phyloP scores from a whole-genome alignment of 2,113 vertebrate genomes.

The Symphodus melops region DNA sequence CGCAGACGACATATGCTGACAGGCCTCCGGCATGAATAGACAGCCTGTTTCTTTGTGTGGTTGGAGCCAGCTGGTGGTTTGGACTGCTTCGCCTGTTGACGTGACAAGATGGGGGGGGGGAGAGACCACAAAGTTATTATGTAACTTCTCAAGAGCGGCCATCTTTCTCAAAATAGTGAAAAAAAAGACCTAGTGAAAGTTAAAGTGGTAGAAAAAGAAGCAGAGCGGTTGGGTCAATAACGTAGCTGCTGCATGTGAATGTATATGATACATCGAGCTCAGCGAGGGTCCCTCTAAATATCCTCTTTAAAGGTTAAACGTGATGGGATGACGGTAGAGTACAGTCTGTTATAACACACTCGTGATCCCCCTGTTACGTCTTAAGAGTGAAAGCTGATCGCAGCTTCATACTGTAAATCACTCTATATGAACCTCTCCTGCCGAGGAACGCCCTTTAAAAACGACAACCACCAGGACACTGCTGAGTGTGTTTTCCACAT shows the following conservation, averaged over 20 bases:
- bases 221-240: too few relatives aligned
- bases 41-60: slow-evolving; percentile 46
- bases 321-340: slow-evolving; percentile 24
- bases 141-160: neutral
- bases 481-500: neutral
- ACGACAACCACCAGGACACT: slow-evolving; percentile 13
- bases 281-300: slow-evolving; percentile 16
- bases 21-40: slow-evolving; percentile 47
- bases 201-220: too few relatives aligned
- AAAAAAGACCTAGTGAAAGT: too few relatives aligned
- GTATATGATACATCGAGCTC: neutral
- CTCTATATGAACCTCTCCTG: neutral
- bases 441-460: slow-evolving; percentile 12
- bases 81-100: neutral
- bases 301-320: slow-evolving; percentile 15
- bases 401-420: neutral
- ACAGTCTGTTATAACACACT: slow-evolving; percentile 16
- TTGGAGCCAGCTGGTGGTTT: slow-evolving; percentile 32
- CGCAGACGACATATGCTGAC: neutral
- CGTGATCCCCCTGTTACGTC: slow-evolving; percentile 36
- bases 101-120: neutral
- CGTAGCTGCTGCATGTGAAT: neutral
- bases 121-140: slow-evolving; percentile 2
- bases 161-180: neutral
- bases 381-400: slow-evolving; percentile 59